Conservation (phyloP, 2,797 vertebrate genomes). For the Lates japonicus region DNA sequence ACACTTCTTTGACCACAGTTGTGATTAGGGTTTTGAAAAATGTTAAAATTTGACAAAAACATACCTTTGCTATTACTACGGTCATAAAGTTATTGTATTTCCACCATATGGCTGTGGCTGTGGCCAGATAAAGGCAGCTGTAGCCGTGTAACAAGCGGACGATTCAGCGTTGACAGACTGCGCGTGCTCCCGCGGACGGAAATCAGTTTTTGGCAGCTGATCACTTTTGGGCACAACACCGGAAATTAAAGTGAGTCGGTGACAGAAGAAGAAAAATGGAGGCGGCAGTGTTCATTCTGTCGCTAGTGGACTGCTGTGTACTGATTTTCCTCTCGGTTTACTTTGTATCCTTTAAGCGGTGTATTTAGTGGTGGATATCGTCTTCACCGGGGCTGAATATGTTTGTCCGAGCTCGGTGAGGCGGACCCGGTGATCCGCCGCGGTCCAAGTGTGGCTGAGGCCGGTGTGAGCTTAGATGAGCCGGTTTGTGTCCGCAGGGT, state of each 20-base stretch:
- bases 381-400: accelerated
- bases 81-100: too few species aligned
- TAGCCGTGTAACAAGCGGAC: too few species aligned
- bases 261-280: slow-evolving; percentile 87
- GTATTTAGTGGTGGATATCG: accelerated
- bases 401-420: not conserved
- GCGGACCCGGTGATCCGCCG: slow-evolving; percentile 38
- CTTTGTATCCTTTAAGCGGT: slow-evolving; percentile 92
- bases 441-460: not conserved
- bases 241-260: slow-evolving; percentile 19
- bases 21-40: too few species aligned
- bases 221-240: too few species aligned
- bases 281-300: slow-evolving; percentile 94
- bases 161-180: too few species aligned
- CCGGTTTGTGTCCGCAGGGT: not conserved
- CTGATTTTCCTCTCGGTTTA: slow-evolving; percentile 97
- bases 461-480: not conserved
- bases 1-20: too few species aligned
- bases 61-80: too few species aligned
- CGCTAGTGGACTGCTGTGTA: slow-evolving; percentile 94
- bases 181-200: too few species aligned
- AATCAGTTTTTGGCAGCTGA: too few species aligned
- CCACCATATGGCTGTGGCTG: too few species aligned
- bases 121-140: too few species aligned
- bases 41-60: too few species aligned